Conservation (phyloP, 2,113 vertebrate genomes). For the Nothocercus nigrocapillus region DNA sequence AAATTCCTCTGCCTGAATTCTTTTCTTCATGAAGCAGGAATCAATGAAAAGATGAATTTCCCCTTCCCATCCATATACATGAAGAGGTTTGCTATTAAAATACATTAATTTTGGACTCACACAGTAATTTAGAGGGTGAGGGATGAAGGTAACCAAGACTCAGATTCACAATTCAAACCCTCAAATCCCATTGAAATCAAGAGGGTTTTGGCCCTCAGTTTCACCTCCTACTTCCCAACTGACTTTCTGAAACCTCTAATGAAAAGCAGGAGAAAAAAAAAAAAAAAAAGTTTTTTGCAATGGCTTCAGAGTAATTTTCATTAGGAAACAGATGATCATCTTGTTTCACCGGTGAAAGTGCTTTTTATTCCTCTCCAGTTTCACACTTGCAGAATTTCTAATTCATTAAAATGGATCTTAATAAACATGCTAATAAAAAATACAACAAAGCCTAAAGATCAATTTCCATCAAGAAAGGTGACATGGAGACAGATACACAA, state of each 20-base stretch:
- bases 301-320: neutral
- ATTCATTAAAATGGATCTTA: neutral
- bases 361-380: neutral
- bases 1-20: neutral
- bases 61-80: neutral
- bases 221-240: neutral
- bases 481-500: neutral
- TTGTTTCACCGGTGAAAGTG: neutral
- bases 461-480: neutral
- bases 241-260: neutral
- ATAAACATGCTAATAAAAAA: neutral
- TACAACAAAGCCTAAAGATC: neutral
- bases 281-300: rapidly evolving
- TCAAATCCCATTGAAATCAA: neutral
- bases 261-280: neutral
- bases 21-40: neutral
- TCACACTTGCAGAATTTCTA: neutral
- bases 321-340: neutral
- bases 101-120: rapidly evolving
- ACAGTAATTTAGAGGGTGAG: too few species aligned
- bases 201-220: neutral
- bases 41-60: neutral
- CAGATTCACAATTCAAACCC: neutral
- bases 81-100: neutral
- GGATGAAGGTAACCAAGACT: neutral